Base-by-base conservation (phyloP, 1,140 invertebrate species). In the Marisa cornuarietis region DNA sequence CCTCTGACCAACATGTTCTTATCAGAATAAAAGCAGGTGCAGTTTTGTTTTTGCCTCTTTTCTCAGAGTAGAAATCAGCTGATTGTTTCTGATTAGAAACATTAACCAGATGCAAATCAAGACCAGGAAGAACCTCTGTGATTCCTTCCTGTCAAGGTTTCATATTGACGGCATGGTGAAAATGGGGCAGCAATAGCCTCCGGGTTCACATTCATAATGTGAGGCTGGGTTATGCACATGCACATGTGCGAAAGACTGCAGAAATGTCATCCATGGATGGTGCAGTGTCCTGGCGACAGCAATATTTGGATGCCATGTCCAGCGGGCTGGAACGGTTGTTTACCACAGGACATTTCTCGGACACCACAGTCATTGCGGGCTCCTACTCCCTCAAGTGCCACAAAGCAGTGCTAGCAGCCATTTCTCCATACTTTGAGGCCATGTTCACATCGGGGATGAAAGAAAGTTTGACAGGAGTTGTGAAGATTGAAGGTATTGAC, bases 371-470 rank as follows among this genome's bases (percentile, higher is more conserved):
- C 16, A 83, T 85, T 49, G 83, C 87, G 0, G 84, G 82, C 16
- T 79, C 85, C 14, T 82, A 79, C 73, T 78, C 81, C 5, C 86
- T 87, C 79, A 82, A 80, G 22, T 88, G 87, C 76, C 87, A 89
- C 71, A 85, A 86, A 80, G 85, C 87, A n/a, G 81, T 89, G n/a
- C 76, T 88, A 49, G 79, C 83, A 69, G 83, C 85, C 65, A 85
- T 87, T 81, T 87, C 87, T 11, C 84, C 87, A 24, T 87, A 87
- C 82, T 87, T 87, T 80, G 85, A 89, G 62, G 86, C 85, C 24
- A 87, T 89, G 88, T 88, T 88, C 72, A 84, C 82, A 13, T 88
- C 88, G 2, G 87, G 87, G 20, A 88, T 89, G 87, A 84, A 84
- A 26, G 87, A 89, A 82, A 85, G 84, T 73, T 80, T 86, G 16